A percentile compares a stretch with the other conserved stretches of the same genome.
These are phyloP conservation scores for Drosophila erecta DNA, from an alignment of 1,140 invertebrate genomes.

Conservation along the genomic window DNA sequence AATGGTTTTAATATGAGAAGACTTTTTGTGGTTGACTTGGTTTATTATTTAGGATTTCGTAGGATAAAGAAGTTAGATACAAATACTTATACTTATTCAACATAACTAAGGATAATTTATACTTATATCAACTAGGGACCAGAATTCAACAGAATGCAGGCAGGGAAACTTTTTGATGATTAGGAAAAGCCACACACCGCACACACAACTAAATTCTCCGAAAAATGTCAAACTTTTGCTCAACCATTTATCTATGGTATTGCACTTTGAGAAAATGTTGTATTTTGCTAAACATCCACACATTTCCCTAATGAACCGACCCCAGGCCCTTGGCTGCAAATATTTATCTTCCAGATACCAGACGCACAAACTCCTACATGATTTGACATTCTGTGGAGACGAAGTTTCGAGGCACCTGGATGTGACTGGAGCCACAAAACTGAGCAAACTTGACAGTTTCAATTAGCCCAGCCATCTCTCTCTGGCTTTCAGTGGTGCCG, in stretches of 20 bases:
- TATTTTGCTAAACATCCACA: slow-evolving; percentile 8
- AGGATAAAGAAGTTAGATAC: too few relatives aligned
- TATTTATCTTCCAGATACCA: slow-evolving; percentile 35
- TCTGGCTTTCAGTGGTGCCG: background rate
- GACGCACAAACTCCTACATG: slow-evolving; percentile 13
- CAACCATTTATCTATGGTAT: slow-evolving; percentile 31
- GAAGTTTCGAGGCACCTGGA: slow-evolving; percentile 43
- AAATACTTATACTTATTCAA: too few relatives aligned
- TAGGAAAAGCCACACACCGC: background rate
- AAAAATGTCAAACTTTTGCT: slow-evolving; percentile 38
- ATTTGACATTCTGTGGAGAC: slow-evolving; percentile 31
- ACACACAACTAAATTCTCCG: slow-evolving; percentile 13
- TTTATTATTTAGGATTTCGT: too few relatives aligned
- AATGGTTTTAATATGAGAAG: slow-evolving; percentile 15
- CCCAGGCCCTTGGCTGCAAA: slow-evolving; percentile 33
- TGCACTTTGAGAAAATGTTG: slow-evolving; percentile 12
- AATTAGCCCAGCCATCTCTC: slow-evolving; percentile 53
- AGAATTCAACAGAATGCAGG: background rate
- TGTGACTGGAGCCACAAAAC: slow-evolving; percentile 49
- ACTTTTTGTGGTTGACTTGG: slow-evolving; percentile 1
- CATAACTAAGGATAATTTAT: too few relatives aligned
- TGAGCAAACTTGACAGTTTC: slow-evolving; percentile 59
- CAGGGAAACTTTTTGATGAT: slow-evolving; percentile 5
- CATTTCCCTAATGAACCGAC: slow-evolving; percentile 38
- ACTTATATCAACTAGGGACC: too few relatives aligned